A percentile compares a stretch with the other conserved stretches of the same genome.
Evolutionary conservation across 2,113 vertebrate genomes (phyloP).

Genomic region (Tragulus kanchil): DNA sequence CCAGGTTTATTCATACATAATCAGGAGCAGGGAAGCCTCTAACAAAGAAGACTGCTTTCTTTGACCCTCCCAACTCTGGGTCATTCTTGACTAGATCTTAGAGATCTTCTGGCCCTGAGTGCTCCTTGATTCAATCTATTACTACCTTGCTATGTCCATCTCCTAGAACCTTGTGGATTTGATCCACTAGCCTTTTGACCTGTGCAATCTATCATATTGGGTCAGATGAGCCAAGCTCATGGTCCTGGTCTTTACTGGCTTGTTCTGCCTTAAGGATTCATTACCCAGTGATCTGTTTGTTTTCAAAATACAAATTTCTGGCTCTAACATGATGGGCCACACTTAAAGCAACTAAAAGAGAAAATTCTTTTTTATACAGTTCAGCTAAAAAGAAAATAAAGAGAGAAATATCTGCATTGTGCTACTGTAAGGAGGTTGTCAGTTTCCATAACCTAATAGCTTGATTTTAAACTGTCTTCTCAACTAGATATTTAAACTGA

Average conservation of each 20-base stretch:
- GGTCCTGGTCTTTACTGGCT: not conserved
- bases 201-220: not conserved
- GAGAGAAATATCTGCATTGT: not conserved
- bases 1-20: not conserved
- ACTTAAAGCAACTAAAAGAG: not conserved
- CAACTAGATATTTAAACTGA: conserved; percentile 46
- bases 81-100: not conserved
- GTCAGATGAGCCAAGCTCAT: not conserved
- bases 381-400: not conserved
- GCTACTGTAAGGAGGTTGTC: not conserved
- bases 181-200: not conserved
- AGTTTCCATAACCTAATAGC: not conserved
- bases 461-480: conserved; percentile 60
- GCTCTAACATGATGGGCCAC: not conserved
- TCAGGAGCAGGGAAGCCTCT: not conserved
- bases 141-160: not conserved
- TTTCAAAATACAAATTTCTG: not conserved
- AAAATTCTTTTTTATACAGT: not conserved
- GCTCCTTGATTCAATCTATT: not conserved
- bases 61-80: not conserved
- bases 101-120: not conserved
- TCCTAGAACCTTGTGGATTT: not conserved
- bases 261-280: not conserved
- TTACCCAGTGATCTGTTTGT: not conserved
- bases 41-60: not conserved